These are phyloP conservation scores for Caenorhabditis japonica DNA, from an alignment of 2,888 invertebrate species.

Conservation along the genomic window DNA sequence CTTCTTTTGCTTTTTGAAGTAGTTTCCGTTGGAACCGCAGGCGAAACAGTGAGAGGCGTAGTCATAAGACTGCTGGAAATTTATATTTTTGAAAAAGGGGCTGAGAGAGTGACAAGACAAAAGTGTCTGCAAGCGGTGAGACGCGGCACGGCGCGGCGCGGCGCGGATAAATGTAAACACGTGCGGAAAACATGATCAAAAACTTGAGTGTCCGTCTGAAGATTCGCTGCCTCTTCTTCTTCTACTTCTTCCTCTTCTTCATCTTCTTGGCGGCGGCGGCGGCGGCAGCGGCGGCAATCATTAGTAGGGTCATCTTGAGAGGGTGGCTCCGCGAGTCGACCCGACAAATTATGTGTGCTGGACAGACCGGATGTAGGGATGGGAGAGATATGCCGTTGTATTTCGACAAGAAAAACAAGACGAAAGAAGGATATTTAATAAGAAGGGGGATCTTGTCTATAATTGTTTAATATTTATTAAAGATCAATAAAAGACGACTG, in stretches of 20 bases:
- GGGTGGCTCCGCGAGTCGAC: conserved; percentile 53
- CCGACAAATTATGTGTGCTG: conserved; percentile 45
- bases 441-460: too few species aligned
- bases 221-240: conserved; percentile 21
- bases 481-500: too few species aligned
- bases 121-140: too few species aligned
- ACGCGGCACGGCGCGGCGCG: too few species aligned
- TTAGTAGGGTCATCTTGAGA: conserved; percentile 48
- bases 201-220: conserved; percentile 45
- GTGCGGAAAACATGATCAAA: conserved; percentile 49
- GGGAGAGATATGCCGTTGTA: not conserved
- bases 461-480: too few species aligned
- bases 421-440: conserved; percentile 26
- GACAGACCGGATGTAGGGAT: conserved; percentile 26
- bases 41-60: conserved; percentile 4
- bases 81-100: conserved; percentile 8
- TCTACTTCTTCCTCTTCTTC: too few species aligned
- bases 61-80: conserved; percentile 19
- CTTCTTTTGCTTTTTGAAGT: conserved; percentile 43
- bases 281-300: conserved; percentile 36
- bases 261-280: too few species aligned
- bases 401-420: not conserved
- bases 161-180: conserved; percentile 48
- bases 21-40: conserved; percentile 8
- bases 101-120: not conserved